A percentile compares a stretch with the other conserved stretches of the same genome.
phyloP scores from a whole-genome alignment of 2,797 vertebrate species.

The Danio kyathit region DNA sequence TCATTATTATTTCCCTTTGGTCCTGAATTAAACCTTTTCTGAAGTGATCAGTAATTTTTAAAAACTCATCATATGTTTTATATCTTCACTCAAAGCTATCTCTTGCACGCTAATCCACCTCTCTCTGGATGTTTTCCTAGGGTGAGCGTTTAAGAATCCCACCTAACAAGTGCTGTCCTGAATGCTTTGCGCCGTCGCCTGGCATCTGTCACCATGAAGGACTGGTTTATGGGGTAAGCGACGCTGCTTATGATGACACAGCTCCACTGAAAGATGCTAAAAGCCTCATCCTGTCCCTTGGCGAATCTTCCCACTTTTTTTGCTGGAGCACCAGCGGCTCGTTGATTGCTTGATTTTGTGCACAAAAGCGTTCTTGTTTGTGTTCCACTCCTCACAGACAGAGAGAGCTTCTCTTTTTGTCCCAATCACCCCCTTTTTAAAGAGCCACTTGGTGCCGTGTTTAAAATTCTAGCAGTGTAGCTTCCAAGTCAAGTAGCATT shows the following conservation, averaged over 20 bases:
- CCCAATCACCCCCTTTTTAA: conserved; percentile 24
- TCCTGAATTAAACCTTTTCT: conserved; percentile 19
- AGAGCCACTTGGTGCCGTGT: conserved; percentile 48
- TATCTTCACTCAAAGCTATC: neutral
- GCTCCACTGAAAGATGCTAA: conserved; percentile 24
- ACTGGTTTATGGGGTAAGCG: conserved; percentile 82
- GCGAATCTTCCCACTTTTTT: conserved; percentile 33
- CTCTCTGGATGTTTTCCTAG: conserved; percentile 70
- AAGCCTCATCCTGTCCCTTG: conserved; percentile 26
- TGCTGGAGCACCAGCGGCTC: conserved; percentile 22
- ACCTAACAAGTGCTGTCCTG: conserved; percentile 88
- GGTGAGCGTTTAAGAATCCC: conserved; percentile 87
- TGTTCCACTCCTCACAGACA: conserved; percentile 39
- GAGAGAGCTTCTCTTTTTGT: conserved; percentile 49
- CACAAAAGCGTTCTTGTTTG: conserved; percentile 56
- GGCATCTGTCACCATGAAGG: conserved; percentile 85
- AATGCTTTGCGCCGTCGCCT: conserved; percentile 77
- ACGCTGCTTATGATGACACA: conserved; percentile 32
- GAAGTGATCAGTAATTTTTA: no score
- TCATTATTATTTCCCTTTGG: conserved; percentile 46
- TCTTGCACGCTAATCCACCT: conserved; percentile 29
- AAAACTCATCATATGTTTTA: neutral
- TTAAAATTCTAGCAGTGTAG: conserved; percentile 61
- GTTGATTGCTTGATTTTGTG: conserved; percentile 38
- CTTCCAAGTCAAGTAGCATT: conserved; percentile 55